Evolutionary conservation across 1,140 invertebrate genomes (phyloP).

Genomic region (Pinna nobilis): DNA sequence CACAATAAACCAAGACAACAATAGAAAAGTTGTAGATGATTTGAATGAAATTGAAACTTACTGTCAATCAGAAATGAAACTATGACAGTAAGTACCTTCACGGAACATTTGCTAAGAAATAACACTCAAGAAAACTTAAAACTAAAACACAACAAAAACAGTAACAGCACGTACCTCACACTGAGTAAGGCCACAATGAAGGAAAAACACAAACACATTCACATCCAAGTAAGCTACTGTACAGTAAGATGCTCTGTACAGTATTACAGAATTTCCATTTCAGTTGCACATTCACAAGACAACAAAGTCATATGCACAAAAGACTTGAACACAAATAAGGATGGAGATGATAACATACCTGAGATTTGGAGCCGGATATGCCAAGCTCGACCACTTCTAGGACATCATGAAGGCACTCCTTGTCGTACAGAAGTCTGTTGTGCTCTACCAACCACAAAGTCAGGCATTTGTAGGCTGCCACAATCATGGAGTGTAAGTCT

Average conservation of each 20-base stretch:
- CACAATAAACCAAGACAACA: too few species aligned
- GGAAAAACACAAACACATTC: not conserved
- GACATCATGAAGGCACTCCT: slow-evolving; percentile 93
- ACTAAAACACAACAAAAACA: too few species aligned
- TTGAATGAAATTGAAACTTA: too few species aligned
- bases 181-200: not conserved
- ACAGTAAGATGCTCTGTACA: not conserved
- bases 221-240: not conserved
- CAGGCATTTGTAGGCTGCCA: slow-evolving; percentile 80
- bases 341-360: slow-evolving; percentile 75
- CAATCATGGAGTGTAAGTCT: slow-evolving; percentile 95
- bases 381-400: slow-evolving; percentile 98
- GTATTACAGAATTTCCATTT: not conserved
- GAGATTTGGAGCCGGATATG: slow-evolving; percentile 94
- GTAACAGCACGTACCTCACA: too few species aligned
- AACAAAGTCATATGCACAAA: too few species aligned
- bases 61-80: too few species aligned
- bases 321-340: too few species aligned
- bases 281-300: too few species aligned
- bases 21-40: too few species aligned
- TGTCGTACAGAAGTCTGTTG: slow-evolving; percentile 90
- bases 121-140: too few species aligned
- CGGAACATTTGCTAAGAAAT: too few species aligned
- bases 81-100: too few species aligned
- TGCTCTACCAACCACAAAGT: slow-evolving; percentile 94